These are phyloP conservation scores for Sphinx pinastri DNA, from an alignment of 2,888 invertebrate species.

Conservation along the genomic window DNA sequence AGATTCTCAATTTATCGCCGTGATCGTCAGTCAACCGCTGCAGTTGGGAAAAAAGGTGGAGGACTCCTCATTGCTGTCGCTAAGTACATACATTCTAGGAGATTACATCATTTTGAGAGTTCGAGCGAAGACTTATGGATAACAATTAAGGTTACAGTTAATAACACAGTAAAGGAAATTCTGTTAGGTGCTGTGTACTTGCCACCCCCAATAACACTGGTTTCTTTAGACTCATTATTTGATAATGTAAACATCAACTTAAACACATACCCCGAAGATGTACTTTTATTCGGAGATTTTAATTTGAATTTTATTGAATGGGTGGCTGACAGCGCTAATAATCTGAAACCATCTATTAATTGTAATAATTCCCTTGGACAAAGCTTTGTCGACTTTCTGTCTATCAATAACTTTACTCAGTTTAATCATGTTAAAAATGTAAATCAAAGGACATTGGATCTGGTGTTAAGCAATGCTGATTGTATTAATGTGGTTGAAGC, in stretches of 20 bases:
- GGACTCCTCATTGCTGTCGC: not conserved
- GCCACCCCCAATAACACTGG: not conserved
- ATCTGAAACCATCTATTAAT: not conserved
- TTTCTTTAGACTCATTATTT: not conserved
- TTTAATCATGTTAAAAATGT: not conserved
- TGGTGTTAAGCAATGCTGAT: slow-evolving; percentile 1
- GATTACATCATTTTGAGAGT: not conserved
- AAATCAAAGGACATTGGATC: not conserved
- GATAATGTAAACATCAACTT: not conserved
- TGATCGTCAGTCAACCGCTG: not conserved
- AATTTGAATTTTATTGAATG: slow-evolving; percentile 5
- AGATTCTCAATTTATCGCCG: not conserved
- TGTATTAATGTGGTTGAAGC: slow-evolving; percentile 4
- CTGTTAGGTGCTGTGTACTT: not conserved
- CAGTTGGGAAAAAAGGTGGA: not conserved
- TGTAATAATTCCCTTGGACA: not conserved
- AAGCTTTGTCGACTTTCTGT: not conserved
- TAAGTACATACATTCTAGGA: not conserved
- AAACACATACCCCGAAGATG: not conserved
- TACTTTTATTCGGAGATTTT: too few relatives aligned
- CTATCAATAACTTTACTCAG: slow-evolving; percentile 3
- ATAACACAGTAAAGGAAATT: not conserved
- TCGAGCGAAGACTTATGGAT: slow-evolving; percentile 3
- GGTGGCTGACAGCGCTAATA: not conserved
- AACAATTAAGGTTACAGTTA: not conserved